Evolutionary conservation across 2,888 invertebrate genomes (phyloP).

Genomic region (Tricholauxania praeusta): DNA sequence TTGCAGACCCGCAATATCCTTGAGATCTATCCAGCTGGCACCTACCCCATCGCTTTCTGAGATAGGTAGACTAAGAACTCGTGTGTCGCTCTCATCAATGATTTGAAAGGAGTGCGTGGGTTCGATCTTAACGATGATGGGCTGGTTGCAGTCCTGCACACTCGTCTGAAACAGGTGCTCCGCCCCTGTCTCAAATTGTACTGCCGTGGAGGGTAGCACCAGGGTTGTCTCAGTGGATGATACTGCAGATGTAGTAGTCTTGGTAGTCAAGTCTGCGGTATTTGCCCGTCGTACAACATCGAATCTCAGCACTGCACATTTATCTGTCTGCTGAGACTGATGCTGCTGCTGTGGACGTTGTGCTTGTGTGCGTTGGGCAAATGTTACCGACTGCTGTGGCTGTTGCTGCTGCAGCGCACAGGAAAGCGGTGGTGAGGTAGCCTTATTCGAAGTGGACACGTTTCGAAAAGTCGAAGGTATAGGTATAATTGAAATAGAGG

Average conservation of each 20-base stretch:
- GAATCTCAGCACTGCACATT: slow-evolving; percentile 63
- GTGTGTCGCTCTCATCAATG: slow-evolving; percentile 64
- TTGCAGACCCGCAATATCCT: slow-evolving; percentile 64
- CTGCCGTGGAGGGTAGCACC: slow-evolving; percentile 3
- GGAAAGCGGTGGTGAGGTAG: slow-evolving; percentile 61
- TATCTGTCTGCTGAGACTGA: slow-evolving; percentile 66
- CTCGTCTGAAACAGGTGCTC: slow-evolving; percentile 46
- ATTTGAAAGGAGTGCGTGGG: slow-evolving; percentile 66
- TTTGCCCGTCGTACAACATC: slow-evolving; percentile 56
- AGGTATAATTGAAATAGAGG: slow-evolving; percentile 66
- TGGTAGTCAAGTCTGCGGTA: slow-evolving; percentile 37
- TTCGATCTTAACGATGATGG: slow-evolving; percentile 66
- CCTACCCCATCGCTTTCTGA: slow-evolving; percentile 64
- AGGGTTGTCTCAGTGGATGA: slow-evolving; percentile 11
- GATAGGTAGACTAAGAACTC: slow-evolving; percentile 63
- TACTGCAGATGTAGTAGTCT: slow-evolving; percentile 29
- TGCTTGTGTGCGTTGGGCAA: slow-evolving; percentile 15
- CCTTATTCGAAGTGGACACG: slow-evolving; percentile 59
- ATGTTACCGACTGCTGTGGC: background rate
- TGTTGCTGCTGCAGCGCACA: slow-evolving; percentile 34
- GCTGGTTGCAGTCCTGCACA: slow-evolving; percentile 55
- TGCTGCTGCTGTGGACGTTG: slow-evolving; percentile 63
- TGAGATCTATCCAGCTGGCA: slow-evolving; percentile 66
- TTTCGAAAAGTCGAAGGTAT: slow-evolving; percentile 56
- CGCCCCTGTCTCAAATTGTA: slow-evolving; percentile 48